These are phyloP conservation scores for Odontomachus brunneus DNA, from an alignment of 1,140 invertebrate genomes.

Conservation along the genomic window DNA sequence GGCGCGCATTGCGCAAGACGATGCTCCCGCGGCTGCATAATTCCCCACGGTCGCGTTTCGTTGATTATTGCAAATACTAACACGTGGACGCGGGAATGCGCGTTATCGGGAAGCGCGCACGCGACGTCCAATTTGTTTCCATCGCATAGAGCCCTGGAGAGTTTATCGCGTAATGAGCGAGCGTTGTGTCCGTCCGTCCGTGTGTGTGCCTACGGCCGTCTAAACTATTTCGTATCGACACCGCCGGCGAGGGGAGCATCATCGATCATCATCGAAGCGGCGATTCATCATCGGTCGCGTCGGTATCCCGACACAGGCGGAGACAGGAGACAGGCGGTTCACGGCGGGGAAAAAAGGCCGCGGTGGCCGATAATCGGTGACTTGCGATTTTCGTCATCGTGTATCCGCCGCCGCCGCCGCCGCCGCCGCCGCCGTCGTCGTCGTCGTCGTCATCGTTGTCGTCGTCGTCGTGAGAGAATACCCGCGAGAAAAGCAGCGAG, in stretches of 20 bases:
- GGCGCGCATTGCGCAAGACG: background rate
- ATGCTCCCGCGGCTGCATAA: background rate
- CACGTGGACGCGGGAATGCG: too few species aligned
- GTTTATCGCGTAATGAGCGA: slow-evolving; percentile 6
- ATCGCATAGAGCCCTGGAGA: background rate
- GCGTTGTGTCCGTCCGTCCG: background rate
- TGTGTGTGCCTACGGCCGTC: too few species aligned
- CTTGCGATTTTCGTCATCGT: slow-evolving; percentile 10
- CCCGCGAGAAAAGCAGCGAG: slow-evolving; percentile 26
- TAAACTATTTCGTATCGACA: slow-evolving; percentile 4
- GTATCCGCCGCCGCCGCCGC: too few species aligned
- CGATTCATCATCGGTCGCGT: slow-evolving; percentile 34
- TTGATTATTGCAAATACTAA: background rate
- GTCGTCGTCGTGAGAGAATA: slow-evolving; percentile 21
- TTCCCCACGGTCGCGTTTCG: background rate
- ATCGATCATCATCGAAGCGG: slow-evolving; percentile 20
- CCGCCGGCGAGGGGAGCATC: background rate
- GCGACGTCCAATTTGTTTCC: slow-evolving; percentile 21
- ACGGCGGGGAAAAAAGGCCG: background rate
- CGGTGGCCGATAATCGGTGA: slow-evolving; percentile 39
- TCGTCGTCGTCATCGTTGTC: background rate
- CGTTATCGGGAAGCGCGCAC: too few species aligned
- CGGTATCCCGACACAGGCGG: background rate
- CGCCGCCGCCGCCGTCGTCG: too few species aligned
- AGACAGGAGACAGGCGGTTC: background rate